phyloP scores from a whole-genome alignment of 2,888 invertebrate species.

The Bombylius major region DNA sequence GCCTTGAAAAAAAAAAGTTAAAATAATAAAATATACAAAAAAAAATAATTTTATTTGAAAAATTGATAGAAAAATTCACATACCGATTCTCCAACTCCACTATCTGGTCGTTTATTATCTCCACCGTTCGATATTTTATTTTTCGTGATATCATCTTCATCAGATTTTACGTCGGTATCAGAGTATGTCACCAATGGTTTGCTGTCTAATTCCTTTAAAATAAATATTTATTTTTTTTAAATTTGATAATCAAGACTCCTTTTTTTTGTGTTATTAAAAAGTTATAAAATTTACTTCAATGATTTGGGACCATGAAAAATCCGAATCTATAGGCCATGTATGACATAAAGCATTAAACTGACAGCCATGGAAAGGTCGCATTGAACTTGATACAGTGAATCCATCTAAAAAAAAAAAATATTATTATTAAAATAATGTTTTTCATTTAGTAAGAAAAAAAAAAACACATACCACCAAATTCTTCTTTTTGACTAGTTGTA shows the following conservation, averaged over 20 bases:
- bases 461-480: conserved; percentile 10
- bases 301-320: conserved; percentile 20
- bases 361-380: conserved; percentile 18
- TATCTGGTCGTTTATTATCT: conserved; percentile 14
- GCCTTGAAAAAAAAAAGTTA: conserved; percentile 9
- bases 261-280: too few species aligned
- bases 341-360: conserved; percentile 17
- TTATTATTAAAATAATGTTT: too few species aligned
- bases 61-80: neutral
- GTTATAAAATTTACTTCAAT: conserved; percentile 9
- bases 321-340: conserved; percentile 19
- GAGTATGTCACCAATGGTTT: conserved; percentile 8
- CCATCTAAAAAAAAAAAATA: conserved; percentile 11
- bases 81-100: conserved; percentile 19
- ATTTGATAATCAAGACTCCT: too few species aligned
- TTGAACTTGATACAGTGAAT: conserved; percentile 18
- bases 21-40: neutral
- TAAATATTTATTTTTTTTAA: neutral
- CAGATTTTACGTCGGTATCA: conserved; percentile 5
- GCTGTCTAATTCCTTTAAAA: conserved; percentile 6
- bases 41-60: neutral
- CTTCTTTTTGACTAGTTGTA: conserved; percentile 4
- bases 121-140: conserved; percentile 3
- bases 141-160: conserved; percentile 4
- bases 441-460: neutral